phyloP scores from a whole-genome alignment of 2,797 vertebrate species.

The Balearica regulorum region DNA sequence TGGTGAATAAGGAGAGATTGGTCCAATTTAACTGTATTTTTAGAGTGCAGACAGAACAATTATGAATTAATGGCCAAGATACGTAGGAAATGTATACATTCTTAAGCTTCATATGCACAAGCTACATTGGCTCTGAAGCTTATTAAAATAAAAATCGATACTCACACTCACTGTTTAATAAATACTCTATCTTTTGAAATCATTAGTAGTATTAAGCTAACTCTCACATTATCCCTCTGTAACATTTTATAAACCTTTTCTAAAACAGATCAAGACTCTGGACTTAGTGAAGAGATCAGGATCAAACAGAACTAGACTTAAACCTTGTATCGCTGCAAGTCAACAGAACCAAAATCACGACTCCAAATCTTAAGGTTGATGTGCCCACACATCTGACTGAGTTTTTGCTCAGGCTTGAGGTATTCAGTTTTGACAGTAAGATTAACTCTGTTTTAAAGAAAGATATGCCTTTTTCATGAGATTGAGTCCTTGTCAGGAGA shows the following conservation, averaged over 20 bases:
- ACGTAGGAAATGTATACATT: not conserved
- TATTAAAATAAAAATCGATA: not conserved
- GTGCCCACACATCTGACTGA: not conserved
- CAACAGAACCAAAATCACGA: not conserved
- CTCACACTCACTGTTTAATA: not conserved
- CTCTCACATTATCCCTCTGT: not conserved
- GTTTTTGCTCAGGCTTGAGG: not conserved
- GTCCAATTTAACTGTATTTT: not conserved
- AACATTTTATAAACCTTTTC: not conserved
- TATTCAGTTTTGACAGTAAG: not conserved
- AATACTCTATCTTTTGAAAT: not conserved
- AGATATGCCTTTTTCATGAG: not conserved
- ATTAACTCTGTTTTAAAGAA: not conserved
- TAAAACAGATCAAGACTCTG: not conserved
- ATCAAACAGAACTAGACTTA: not conserved
- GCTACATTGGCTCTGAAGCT: not conserved
- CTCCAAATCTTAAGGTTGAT: not conserved
- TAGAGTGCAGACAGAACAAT: not conserved
- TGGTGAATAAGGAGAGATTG: not conserved
- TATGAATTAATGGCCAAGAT: not conserved
- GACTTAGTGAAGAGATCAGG: not conserved
- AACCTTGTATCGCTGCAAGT: not conserved
- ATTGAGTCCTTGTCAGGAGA: not conserved
- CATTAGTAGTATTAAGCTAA: not conserved
- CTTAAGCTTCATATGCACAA: not conserved